Evolutionary conservation across 2,888 invertebrate species (phyloP), one percentile per base, ranked within the genome.

Genomic region (Ornithoptera priamus): DNA sequence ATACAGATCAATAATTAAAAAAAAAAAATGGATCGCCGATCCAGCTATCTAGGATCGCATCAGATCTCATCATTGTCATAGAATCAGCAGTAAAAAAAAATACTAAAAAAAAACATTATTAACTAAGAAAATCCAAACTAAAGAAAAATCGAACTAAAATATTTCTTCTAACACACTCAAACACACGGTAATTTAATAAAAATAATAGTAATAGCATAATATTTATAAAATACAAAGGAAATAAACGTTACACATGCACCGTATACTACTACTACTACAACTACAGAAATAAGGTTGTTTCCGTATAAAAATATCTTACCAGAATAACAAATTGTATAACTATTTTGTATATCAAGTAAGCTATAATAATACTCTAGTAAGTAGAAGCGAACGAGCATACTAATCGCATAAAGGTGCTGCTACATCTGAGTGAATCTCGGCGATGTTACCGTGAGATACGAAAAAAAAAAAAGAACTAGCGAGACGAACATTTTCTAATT

Each of bases 31-130:
- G 81, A 84, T 76, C 82, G 76, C 71, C 78, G 79, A 80, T 72
- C 79, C 76, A 74, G 75, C 78, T 80, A 77, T 78, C 71, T 76
- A 62, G 79, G 81, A 80, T 78, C 87, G 84, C 80, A 84, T 93
- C 93, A 94, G 94, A 94, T 94, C 94, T 94, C 87, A 90, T 85
- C 92, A 93, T 92, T 93, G 93, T 93, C 93, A 94, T 90, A 92
- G 89, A 90, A 90, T 90, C 90, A 89, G 89, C 85, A 82, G 87
- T 89, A 87, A 80, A 89, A 87, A 87, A 85, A 85, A 88, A 86
- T 86, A 93, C 93, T 93, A 85, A 56, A 93, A 93, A 57, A 57
- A 57, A 87, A 81, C 87, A 90, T 92, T 91, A 93, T 86, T 85
- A 77, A 85, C 88, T 89, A 90, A 84, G 83, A 90, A 84, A 91